Evolutionary conservation across 2,888 invertebrate genomes (phyloP), one percentile per base, ranked within the genome.

Genomic region (Phortica okadai): DNA sequence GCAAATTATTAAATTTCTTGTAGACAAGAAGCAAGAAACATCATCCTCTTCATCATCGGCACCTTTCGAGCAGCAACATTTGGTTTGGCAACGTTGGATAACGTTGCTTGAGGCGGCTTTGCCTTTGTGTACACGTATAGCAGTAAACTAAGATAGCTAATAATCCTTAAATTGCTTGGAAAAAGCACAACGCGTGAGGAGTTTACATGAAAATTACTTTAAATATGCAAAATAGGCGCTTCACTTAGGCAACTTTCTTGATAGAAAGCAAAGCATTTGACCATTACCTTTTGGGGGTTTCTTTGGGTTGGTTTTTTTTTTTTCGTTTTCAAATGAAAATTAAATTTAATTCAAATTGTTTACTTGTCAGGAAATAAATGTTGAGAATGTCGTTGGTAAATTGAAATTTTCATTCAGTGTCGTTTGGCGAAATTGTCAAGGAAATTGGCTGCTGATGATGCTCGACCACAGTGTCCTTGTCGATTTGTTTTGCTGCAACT

Each of bases 281-380:
- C 44, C 50, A 50, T 11, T 3, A 14, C 14, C 50, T 11, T 44
- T 5, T 25, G 3, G 6, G 62, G 25, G 8, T 25, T 45, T 5
- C 3, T 42, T 67, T 5, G 45, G 14, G 14, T n/a, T 70, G 1
- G 14, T 25, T 33, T 54, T 56, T 33, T 72, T 54, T 14, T 54
- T 72, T 54, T 33, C 54, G 16, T 56, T 4, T 44, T 21, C 70
- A 54, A 72, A n/a, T 33, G 1, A 33, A 56, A 56, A 72, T 72
- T 72, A 72, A 72, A 72, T 72, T 72, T 72, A 56, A 72, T 72
- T 72, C 41, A 72, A 72, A 72, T 72, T 72, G 70, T 72, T 72
- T 72, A 54, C 70, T 72, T 72, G 70, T 56, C 70, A 72, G 56
- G 70, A 72, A 72, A 72, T 72, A 72, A 72, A 56, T 72, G 70